phyloP scores from a whole-genome alignment of 1,140 invertebrate species.

The Drosophila dunni region DNA sequence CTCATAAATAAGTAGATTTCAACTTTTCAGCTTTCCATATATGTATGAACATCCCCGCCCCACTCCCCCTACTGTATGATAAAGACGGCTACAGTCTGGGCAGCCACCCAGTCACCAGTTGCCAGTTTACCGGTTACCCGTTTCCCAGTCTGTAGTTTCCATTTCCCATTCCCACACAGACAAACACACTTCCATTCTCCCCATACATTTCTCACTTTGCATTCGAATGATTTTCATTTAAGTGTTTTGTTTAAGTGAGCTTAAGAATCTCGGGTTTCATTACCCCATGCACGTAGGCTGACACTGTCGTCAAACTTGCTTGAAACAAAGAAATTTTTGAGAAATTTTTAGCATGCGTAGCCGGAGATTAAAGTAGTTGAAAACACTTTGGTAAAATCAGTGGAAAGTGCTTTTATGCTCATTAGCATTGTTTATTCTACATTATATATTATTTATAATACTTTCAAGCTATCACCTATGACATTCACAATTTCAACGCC shows the following conservation, averaged over 20 bases:
- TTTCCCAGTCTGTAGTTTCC: conserved; percentile 19
- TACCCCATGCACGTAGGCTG: conserved; percentile 72
- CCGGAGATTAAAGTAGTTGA: conserved; percentile 39
- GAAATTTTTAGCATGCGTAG: conserved; percentile 48
- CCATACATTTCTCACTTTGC: conserved; percentile 54
- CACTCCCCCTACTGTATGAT: conserved; percentile 29
- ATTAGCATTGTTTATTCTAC: conserved; percentile 24
- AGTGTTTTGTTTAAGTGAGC: conserved; percentile 52
- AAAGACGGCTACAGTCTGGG: conserved; percentile 41
- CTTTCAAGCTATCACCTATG: background rate
- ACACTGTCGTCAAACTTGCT: conserved; percentile 31
- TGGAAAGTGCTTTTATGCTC: conserved; percentile 20
- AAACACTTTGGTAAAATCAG: conserved; percentile 18
- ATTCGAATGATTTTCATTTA: conserved; percentile 59
- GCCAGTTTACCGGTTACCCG: conserved; percentile 18
- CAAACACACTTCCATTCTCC: conserved; percentile 39
- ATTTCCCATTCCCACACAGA: conserved; percentile 33
- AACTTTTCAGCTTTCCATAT: conserved; percentile 64
- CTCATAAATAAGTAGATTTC: conserved; percentile 70
- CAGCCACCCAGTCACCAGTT: conserved; percentile 37
- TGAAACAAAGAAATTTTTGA: conserved; percentile 44
- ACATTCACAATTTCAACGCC: conserved; percentile 6
- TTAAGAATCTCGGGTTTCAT: conserved; percentile 75
- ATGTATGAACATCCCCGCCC: conserved; percentile 39
- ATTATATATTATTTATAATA: conserved; percentile 17